Conservation (phyloP, 2,113 vertebrate species). For the Bostrychus sinensis region DNA sequence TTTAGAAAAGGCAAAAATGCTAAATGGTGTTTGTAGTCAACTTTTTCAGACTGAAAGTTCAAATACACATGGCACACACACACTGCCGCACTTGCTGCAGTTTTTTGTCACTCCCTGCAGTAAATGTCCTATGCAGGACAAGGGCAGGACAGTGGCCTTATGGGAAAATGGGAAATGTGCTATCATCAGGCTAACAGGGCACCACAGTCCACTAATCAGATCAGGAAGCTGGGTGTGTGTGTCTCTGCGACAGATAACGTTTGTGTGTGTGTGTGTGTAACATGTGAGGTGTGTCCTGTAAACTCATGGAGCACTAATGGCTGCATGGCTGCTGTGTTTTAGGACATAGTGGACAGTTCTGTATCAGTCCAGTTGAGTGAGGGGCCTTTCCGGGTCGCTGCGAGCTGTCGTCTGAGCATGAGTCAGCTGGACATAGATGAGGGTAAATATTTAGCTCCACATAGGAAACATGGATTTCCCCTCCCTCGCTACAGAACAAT, state of each 20-base stretch:
- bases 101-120: slow-evolving; percentile 68
- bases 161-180: slow-evolving; percentile 82
- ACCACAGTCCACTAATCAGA: slow-evolving; percentile 78
- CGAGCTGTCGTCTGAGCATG: slow-evolving; percentile 54
- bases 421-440: slow-evolving; percentile 72
- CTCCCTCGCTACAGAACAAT: slow-evolving; percentile 74
- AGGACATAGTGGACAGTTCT: slow-evolving; percentile 26
- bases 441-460: slow-evolving; percentile 76
- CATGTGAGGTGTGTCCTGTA: slow-evolving; percentile 8
- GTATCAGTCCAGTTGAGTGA: slow-evolving; percentile 29
- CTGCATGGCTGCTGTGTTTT: slow-evolving; percentile 49
- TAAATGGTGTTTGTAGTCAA: slow-evolving; percentile 23
- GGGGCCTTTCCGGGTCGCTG: slow-evolving; percentile 54
- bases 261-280: slow-evolving; percentile 25
- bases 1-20: slow-evolving; percentile 4
- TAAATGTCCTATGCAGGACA: slow-evolving; percentile 44
- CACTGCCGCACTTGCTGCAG: slow-evolving; percentile 49
- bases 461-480: slow-evolving; percentile 82
- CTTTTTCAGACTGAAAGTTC: slow-evolving; percentile 17
- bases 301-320: slow-evolving; percentile 46
- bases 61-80: slow-evolving; percentile 51
- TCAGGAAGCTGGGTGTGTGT: slow-evolving; percentile 71
- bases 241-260: slow-evolving; percentile 27
- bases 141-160: slow-evolving; percentile 62
- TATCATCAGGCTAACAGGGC: slow-evolving; percentile 74